Percentiles rank a stretch among this genome's conserved stretches.
Evolutionary conservation across 2,797 vertebrate species (phyloP).

Genomic region (Tragopan temminckii): DNA sequence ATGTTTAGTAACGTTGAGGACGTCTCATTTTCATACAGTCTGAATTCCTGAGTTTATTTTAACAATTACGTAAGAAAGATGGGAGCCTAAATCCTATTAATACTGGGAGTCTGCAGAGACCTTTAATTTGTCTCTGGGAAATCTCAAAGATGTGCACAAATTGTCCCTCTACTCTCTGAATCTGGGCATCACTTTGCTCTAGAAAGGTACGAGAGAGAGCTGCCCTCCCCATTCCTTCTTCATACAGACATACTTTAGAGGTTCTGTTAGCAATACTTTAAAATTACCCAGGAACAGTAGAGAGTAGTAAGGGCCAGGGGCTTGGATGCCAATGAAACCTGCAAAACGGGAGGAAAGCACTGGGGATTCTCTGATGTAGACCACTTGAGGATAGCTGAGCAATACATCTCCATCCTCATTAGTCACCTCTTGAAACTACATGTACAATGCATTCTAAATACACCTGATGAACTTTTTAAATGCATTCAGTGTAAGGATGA

Average conservation of each 20-base stretch:
- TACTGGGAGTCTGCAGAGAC: not conserved
- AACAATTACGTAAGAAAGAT: not conserved
- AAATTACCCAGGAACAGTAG: not conserved
- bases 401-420: not conserved
- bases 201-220: not conserved
- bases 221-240: not conserved
- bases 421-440: not conserved
- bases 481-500: not conserved
- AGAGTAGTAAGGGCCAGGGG: not conserved
- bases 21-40: not conserved
- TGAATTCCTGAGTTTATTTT: not conserved
- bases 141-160: not conserved
- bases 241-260: not conserved
- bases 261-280: not conserved
- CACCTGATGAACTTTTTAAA: not conserved
- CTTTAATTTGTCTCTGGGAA: not conserved
- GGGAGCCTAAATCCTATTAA: not conserved
- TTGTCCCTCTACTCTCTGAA: not conserved
- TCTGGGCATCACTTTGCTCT: not conserved
- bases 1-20: fast-evolving
- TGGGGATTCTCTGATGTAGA: fast-evolving
- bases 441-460: not conserved
- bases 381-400: not conserved
- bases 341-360: not conserved
- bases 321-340: not conserved